Base-by-base conservation (phyloP, 2,888 invertebrate genomes). In the Heliconius erato region DNA sequence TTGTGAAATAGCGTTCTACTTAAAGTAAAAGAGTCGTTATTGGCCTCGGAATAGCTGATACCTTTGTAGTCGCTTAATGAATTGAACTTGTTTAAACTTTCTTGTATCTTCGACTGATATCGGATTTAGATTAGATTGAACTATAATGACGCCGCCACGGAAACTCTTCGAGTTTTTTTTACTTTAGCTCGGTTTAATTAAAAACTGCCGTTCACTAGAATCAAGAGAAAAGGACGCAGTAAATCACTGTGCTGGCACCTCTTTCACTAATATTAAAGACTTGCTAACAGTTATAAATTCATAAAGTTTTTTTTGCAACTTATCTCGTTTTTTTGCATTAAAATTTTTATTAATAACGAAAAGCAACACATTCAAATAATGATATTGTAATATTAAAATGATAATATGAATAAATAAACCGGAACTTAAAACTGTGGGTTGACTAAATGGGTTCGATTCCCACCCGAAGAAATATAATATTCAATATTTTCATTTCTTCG, bases 1-100 rank as follows among this genome's bases (percentile, higher is more conserved):
- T 59, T 28, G 3, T 49, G 11, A 19, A 28, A 74, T 54, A 23
- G 32, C 54, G n/a, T 2, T 26, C 35, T 26, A 40, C 16, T 35
- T 26, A 19, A 76, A 76, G 63, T 76, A n/a, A 76, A 88, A 83
- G 87, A 85, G 85, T 82, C 85, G 26, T 72, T 83, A 63, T 89
- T 89, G 87, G 87, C 88, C 87, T 87, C 86, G 88, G 89, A 91
- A 90, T 91, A 89, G 88, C 88, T 89, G 87, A 91, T 91, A 89
- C 90, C 90, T 92, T 91, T 91, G 92, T 91, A 91, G 89, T 88
- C 87, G 87, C 88, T 91, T 92, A 94, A 94, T 93, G 91, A 94
- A 93, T 92, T 91, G 91, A 89, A 91, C 90, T 93, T 91, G 91
- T 92, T 92, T 89, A 90, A 92, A 93, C 91, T 94, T 93, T 89